Evolutionary conservation across 2,797 vertebrate species (phyloP).

Genomic region (Lates japonicus): DNA sequence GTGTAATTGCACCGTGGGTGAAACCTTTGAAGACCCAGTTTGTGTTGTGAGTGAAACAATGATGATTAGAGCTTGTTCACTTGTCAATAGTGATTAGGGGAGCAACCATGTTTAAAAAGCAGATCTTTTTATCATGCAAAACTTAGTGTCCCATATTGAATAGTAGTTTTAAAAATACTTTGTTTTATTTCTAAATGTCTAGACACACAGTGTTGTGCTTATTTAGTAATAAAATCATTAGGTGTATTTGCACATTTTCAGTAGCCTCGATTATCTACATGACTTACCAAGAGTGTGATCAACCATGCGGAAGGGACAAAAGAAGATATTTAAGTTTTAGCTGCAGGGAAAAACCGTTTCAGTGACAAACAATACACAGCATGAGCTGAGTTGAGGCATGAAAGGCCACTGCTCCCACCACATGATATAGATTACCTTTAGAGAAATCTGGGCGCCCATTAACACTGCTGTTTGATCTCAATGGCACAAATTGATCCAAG

Average conservation of each 20-base stretch:
- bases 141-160: background rate
- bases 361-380: conserved; percentile 59
- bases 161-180: background rate
- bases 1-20: conserved; percentile 85
- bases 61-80: conserved; percentile 85
- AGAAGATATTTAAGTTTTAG: conserved; percentile 57
- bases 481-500: conserved; percentile 97
- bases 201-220: background rate
- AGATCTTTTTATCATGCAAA: conserved; percentile 72
- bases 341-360: conserved; percentile 44
- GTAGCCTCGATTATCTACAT: background rate
- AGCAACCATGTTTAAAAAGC: conserved; percentile 84
- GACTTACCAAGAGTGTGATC: background rate
- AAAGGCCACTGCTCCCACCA: conserved; percentile 81
- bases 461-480: conserved; percentile 91
- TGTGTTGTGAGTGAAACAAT: conserved; percentile 82
- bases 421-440: conserved; percentile 90
- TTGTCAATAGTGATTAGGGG: conserved; percentile 89
- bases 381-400: conserved; percentile 54
- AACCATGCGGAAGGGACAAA: conserved; percentile 15
- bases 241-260: conserved; percentile 9
- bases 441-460: conserved; percentile 87
- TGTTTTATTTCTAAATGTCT: background rate
- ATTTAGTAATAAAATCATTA: background rate
- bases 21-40: conserved; percentile 88